Percentiles rank a stretch among this genome's conserved stretches.
These are phyloP conservation scores for Odocoileus virginianus DNA, from an alignment of 2,113 vertebrate genomes.

Conservation along the genomic window DNA sequence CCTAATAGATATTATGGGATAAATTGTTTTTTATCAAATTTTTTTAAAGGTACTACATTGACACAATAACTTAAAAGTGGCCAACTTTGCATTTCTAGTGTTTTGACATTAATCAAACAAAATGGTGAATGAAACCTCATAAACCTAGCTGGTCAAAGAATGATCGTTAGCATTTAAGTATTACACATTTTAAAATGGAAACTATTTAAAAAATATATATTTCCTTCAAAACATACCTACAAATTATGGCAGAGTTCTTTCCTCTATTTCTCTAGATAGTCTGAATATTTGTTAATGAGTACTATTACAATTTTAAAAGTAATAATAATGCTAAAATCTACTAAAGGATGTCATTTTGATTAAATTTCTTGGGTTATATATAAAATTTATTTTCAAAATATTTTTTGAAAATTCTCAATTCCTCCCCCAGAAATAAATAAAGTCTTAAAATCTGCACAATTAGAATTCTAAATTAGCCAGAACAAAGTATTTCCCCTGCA, in stretches of 20 bases:
- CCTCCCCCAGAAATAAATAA: neutral
- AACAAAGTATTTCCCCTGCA: neutral
- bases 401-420: neutral
- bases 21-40: neutral
- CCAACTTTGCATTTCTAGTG: conserved; percentile 5
- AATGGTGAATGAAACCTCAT: neutral
- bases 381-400: neutral
- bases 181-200: neutral
- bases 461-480: neutral
- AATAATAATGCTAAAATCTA: conserved; percentile 13
- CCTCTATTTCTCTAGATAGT: neutral
- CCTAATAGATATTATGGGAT: neutral
- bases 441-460: neutral
- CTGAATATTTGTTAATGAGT: neutral
- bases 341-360: conserved; percentile 8
- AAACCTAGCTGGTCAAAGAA: neutral
- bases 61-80: conserved; percentile 3
- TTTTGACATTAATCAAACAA: neutral
- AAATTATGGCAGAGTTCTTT: neutral
- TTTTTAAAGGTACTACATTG: neutral
- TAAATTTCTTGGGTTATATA: neutral
- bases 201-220: neutral
- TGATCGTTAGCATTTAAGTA: neutral
- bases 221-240: conserved; percentile 34
- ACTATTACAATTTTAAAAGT: neutral